phyloP scores from a whole-genome alignment of 2,797 vertebrate species.

The Sarcophilus harrisii region DNA sequence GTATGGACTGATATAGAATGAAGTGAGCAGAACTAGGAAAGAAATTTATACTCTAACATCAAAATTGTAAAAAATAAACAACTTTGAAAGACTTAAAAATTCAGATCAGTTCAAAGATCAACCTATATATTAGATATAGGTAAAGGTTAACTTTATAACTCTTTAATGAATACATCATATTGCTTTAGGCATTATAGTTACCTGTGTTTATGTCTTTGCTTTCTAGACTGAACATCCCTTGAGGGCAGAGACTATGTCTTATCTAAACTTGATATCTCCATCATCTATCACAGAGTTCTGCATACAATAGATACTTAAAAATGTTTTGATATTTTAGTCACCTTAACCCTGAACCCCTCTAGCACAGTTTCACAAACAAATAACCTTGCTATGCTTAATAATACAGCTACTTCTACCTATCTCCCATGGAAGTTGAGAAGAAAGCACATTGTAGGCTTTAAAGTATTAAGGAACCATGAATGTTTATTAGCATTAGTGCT shows the following conservation, averaged over 20 bases:
- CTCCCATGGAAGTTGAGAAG: neutral
- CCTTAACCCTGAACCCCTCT: neutral
- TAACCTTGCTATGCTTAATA: neutral
- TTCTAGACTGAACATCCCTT: neutral
- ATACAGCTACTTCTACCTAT: neutral
- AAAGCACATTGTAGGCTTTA: neutral
- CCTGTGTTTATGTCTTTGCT: neutral
- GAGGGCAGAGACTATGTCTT: neutral
- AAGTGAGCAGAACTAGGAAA: neutral
- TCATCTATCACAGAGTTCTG: neutral
- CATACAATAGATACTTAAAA: neutral
- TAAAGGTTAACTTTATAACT: neutral
- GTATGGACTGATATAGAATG: neutral
- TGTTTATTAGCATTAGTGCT: neutral
- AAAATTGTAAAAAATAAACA: neutral
- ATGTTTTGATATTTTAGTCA: neutral
- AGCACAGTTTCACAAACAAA: neutral
- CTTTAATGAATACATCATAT: neutral
- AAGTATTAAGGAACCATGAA: neutral
- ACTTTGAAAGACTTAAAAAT: neutral
- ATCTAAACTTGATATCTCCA: neutral
- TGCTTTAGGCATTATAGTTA: neutral
- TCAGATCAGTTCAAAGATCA: neutral
- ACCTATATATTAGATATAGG: neutral
- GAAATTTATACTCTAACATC: neutral